Evolutionary conservation across 2,797 vertebrate genomes (phyloP), one percentile per base, ranked within the genome.

Genomic region (Pithecia hirsuta): DNA sequence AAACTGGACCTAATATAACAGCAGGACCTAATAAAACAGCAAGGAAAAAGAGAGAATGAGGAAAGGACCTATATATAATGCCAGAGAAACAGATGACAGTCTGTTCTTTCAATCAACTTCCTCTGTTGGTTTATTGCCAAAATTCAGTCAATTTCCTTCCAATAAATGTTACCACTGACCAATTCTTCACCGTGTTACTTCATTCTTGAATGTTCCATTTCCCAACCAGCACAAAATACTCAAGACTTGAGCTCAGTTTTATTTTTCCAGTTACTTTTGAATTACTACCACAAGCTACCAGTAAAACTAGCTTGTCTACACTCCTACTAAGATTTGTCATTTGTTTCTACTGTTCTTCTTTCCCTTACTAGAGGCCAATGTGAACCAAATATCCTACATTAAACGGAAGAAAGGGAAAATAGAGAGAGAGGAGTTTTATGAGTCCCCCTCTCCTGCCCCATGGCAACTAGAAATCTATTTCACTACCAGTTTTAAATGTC

Each of bases 81-180:
- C 30, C 30, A n/a, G 13, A 46, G 41, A 50, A 70, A 61, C 28
- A 79, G 33, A 83, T 33, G 19, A 89, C 3, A 28, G 15, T 10
- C 26, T 48, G 7, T 20, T 80, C n/a, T 86, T 95, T 84, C 39
- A 33, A 85, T 86, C n/a, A 64, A 79, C 8, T 95, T 78, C 8
- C 3, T 61, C 14, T 5, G 8, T 13, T 50, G 59, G 46, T 83
- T 93, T 81, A 44, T 64, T 78, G 44, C n/a, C 46, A 59, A 1
- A n/a, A 87, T 92, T 94, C 26, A 85, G 50, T 52, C 12, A 74
- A 17, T 88, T 89, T 91, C 33, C n/a, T 79, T 61, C 39, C 12
- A n/a, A 10, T 30, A 94, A 84, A 89, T 70, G 6, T 39, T 84
- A 28, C 30, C 22, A 57, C 15, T 76, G 39, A n/a, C 7, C n/a